Base-by-base conservation (phyloP, 2,888 invertebrate genomes). In the Hecatera dysodea region DNA sequence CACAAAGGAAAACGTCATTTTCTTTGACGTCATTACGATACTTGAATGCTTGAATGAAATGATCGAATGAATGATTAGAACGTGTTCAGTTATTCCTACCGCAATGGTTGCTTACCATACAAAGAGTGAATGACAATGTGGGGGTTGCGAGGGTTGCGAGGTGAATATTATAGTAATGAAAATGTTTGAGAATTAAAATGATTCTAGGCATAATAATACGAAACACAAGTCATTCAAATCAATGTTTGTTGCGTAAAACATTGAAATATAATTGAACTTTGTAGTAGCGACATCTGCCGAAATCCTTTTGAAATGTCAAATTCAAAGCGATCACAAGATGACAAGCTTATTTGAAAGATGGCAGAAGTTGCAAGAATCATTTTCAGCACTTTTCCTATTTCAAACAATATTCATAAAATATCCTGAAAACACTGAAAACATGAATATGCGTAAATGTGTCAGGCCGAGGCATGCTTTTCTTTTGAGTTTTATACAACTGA, bases 1-100 rank as follows among this genome's bases (percentile, higher is more conserved):
- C 87, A 87, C 85, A 72, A 81, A 75, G 80, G 80, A 75, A 86
- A 87, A 82, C 76, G 87, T 75, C 86, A 86, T 76, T 86, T 85
- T 75, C 73, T 27, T 86, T 85, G 86, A 85, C 86, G 85, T 86
- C 86, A 86, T 78, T 70, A 12, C 42, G 24, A 33, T 22, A 39
- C 33, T 17, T 3, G 74, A 29, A 29, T 33, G n/a, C n/a, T n/a
- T n/a, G 33, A 72, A 42, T 66, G 72, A 72, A 75, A 55, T 72
- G 39, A 39, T 39, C 39, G 67, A 66, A 48, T 33, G 70, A 71
- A 33, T 2, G 33, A 36, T 5, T n/a, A 2, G 29, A 53, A 19
- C n/a, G 22, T 53, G 24, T 9, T 24, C 24, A 24, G 19, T 24
- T n/a, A n/a, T n/a, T n/a, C n/a, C n/a, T n/a, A n/a, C n/a, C n/a